Conservation (phyloP, 2,113 vertebrate species). For the Strigops habroptila region DNA sequence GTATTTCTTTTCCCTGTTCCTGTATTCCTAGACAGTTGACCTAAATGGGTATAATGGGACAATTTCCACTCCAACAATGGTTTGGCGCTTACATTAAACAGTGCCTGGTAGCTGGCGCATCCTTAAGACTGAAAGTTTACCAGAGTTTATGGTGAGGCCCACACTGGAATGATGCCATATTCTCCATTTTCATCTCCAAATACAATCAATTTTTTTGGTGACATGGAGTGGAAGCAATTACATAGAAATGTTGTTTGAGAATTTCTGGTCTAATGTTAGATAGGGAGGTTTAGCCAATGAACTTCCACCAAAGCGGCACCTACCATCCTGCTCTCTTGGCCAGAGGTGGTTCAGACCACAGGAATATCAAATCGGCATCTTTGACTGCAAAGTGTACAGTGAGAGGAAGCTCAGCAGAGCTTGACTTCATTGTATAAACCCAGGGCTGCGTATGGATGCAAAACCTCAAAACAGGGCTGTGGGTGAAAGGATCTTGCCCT, state of each 20-base stretch:
- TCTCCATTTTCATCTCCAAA: neutral
- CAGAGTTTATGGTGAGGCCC: neutral
- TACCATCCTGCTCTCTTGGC: neutral
- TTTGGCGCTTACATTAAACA: neutral
- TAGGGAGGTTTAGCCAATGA: neutral
- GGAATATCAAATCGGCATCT: neutral
- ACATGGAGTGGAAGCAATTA: neutral
- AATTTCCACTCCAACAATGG: neutral
- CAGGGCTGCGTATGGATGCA: neutral
- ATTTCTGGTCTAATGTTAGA: neutral
- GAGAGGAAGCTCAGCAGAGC: neutral
- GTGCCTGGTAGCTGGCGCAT: neutral
- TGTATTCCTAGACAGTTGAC: neutral
- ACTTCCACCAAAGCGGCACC: neutral
- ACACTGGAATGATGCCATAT: neutral
- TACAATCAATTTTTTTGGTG: neutral
- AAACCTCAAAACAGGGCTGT: neutral
- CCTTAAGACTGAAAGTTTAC: neutral
- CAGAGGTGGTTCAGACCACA: neutral
- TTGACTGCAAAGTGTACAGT: accelerated
- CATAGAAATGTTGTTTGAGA: neutral
- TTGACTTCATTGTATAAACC: neutral
- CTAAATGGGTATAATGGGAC: neutral
- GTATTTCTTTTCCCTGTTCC: neutral
- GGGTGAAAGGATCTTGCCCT: neutral